Percentiles rank a stretch among this genome's conserved stretches.
Evolutionary conservation across 2,113 vertebrate species (phyloP).

Genomic region (Antidorcas marsupialis): DNA sequence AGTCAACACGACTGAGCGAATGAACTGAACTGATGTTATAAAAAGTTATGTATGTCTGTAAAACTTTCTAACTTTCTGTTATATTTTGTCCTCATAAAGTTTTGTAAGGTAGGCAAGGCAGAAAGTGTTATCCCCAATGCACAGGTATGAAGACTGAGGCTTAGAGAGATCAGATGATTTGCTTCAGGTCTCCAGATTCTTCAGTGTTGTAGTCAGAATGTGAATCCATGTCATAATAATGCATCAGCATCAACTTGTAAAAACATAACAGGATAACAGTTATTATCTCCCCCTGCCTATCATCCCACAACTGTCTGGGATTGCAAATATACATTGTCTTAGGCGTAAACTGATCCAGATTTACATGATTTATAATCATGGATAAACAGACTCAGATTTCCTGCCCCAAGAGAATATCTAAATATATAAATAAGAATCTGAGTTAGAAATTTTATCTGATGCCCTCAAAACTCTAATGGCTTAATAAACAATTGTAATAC

Average conservation of each 20-base stretch:
- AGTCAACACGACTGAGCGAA: no score
- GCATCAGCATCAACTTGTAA: not conserved
- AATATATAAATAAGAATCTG: not conserved
- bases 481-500: not conserved
- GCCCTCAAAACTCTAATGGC: not conserved
- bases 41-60: not conserved
- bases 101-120: not conserved
- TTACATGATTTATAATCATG: not conserved
- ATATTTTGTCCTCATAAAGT: not conserved
- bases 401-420: not conserved
- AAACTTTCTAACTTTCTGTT: constrained; percentile 21
- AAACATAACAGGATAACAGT: not conserved
- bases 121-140: not conserved
- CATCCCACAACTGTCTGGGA: not conserved
- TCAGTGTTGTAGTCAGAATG: not conserved
- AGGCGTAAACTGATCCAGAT: not conserved
- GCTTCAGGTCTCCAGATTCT: not conserved
- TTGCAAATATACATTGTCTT: not conserved
- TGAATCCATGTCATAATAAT: not conserved
- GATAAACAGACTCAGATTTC: not conserved
- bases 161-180: not conserved
- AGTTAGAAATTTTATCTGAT: not conserved
- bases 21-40: not conserved
- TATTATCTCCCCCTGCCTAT: not conserved
- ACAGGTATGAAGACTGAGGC: not conserved